Base-by-base conservation (phyloP, 2,797 vertebrate genomes). In the Triplophysa bombifrons region DNA sequence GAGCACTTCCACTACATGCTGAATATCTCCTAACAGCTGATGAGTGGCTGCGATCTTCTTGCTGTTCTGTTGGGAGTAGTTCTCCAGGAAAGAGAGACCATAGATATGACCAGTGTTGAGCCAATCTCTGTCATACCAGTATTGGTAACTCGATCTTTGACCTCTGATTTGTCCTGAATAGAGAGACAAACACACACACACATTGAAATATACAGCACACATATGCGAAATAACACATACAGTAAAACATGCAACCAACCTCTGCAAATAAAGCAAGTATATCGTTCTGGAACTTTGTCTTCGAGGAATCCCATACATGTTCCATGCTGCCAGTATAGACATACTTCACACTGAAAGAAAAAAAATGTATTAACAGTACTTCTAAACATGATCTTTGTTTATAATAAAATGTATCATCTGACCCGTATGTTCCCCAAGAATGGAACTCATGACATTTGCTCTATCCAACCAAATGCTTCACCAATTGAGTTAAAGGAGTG, bases 71-170 rank as follows among this genome's bases (percentile, higher is more conserved):
- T 97, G 96, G 12, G 97, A 99, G 85, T 98, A 98, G 88, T 98
- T 98, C 84, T 98, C 95, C 90, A 98, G 89, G 90, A 98, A 98
- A 0, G 96, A 93, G 79, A 99, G 91, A 82, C 97, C 97, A 20
- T 96, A 96, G 96, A 99, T 98, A 88, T 96, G 96, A 38, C 97
- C 97, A 0, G 90, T 95, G 88, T 91, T 96, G 84, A 99, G 85
- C 97, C 97, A 98, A 74, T 98, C 96, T 50, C 96, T 96, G 84
- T 98, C 96, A 81, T 97, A 98, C 96, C 96, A 97, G 88, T 97
- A 98, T 74, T 96, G 96, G 85, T 96, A 89, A 86, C 96, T 96
- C 90, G 96, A 94, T 78, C 97, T 95, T 88, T 97, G 96, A 90
- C 96, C 97, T 98, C 69, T 72, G 30, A 46, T 65, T 50, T 48